Evolutionary conservation across 2,797 vertebrate species (phyloP).

Genomic region (Heliangelus exortis): DNA sequence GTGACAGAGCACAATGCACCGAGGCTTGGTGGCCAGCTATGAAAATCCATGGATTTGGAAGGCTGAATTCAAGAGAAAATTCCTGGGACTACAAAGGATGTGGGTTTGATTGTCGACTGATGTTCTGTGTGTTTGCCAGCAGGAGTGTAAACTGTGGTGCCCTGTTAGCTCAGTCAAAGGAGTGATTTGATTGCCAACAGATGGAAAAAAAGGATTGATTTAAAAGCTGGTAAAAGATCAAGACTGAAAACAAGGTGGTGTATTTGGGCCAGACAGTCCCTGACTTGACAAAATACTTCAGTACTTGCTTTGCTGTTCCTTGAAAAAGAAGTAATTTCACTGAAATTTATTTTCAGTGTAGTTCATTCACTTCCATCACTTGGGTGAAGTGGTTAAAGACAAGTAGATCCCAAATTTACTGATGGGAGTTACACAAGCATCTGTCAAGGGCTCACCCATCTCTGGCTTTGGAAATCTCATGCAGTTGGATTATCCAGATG

Average conservation of each 20-base stretch:
- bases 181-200: neutral
- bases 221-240: constrained; percentile 1
- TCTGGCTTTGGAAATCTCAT: neutral
- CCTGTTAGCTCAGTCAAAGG: neutral
- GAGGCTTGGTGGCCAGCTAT: neutral
- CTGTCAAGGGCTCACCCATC: neutral
- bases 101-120: neutral
- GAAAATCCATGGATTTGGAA: neutral
- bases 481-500: neutral
- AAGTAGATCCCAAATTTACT: neutral
- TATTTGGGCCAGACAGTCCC: neutral
- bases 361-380: neutral
- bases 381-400: neutral
- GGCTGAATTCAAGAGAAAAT: neutral
- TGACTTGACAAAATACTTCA: neutral
- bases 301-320: neutral
- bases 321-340: neutral
- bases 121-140: neutral
- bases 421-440: neutral
- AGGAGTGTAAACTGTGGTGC: neutral
- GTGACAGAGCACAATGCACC: neutral
- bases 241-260: neutral
- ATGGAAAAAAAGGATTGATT: neutral
- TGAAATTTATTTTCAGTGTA: neutral
- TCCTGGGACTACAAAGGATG: neutral